phyloP scores from a whole-genome alignment of 92 coral and sea anemone genomes.

The Blastomussa wellsi region DNA sequence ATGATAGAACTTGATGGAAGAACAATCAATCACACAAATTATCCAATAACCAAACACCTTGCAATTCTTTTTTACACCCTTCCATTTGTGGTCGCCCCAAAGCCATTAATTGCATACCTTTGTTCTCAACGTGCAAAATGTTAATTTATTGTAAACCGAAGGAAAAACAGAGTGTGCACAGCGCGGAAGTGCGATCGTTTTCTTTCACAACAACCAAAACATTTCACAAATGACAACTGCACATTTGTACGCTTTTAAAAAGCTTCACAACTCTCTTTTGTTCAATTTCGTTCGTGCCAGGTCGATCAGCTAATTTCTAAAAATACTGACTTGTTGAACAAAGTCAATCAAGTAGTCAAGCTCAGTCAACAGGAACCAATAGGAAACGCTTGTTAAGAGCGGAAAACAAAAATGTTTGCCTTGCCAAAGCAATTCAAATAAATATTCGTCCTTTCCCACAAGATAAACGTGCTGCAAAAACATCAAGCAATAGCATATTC shows the following conservation, averaged over 20 bases:
- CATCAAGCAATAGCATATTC: background rate
- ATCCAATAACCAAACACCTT: background rate
- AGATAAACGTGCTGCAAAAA: background rate
- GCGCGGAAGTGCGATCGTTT: slow-evolving; percentile 20
- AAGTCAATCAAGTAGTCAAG: background rate
- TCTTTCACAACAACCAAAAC: slow-evolving; percentile 3
- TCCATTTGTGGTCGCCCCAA: background rate
- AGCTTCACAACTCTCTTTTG: background rate
- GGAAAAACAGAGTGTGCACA: background rate
- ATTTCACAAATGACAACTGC: background rate
- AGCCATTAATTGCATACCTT: slow-evolving; percentile 18
- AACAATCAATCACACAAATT: background rate
- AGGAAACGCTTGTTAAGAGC: background rate
- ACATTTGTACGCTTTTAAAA: background rate
- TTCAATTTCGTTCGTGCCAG: background rate
- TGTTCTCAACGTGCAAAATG: background rate
- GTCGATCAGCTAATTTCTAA: background rate
- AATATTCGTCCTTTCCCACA: no score
- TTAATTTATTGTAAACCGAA: background rate
- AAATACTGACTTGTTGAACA: background rate
- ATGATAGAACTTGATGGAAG: background rate
- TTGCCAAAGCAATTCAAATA: background rate
- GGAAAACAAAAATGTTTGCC: slow-evolving; percentile 7
- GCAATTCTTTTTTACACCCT: background rate
- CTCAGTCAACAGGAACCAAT: background rate